Conservation (phyloP, 2,113 vertebrate species). For the Tragelaphus buxtoni region DNA sequence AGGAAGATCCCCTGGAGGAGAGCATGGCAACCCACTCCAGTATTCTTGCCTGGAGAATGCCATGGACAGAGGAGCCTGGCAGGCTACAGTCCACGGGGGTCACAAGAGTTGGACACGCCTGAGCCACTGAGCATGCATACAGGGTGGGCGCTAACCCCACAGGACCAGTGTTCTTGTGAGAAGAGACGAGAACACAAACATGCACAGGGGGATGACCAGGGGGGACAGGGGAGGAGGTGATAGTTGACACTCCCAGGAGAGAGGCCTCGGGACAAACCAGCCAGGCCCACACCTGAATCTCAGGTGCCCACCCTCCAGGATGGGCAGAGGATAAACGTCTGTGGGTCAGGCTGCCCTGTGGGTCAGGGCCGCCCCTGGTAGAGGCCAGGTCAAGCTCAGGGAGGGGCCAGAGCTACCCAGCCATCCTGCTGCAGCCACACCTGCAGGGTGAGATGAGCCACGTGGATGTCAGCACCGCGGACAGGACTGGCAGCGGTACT, state of each 20-base stretch:
- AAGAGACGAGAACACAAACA: background rate
- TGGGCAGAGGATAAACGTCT: fast-evolving
- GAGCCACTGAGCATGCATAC: background rate
- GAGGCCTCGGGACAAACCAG: background rate
- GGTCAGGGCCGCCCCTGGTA: fast-evolving
- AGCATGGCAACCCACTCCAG: background rate
- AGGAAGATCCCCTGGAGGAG: background rate
- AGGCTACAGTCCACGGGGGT: background rate
- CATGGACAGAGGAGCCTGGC: background rate
- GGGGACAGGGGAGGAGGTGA: background rate
- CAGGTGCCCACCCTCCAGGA: background rate
- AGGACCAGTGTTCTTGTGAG: background rate
- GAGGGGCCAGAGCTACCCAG: fast-evolving
- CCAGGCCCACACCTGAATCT: background rate
- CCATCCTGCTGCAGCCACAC: fast-evolving
- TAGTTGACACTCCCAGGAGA: fast-evolving
- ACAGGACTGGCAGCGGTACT: fast-evolving
- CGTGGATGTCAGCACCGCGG: fast-evolving
- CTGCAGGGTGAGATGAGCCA: fast-evolving
- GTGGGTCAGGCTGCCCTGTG: fast-evolving
- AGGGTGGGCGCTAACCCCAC: background rate
- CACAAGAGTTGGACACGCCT: background rate
- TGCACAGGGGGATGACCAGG: fast-evolving
- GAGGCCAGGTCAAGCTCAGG: background rate
- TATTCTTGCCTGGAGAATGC: background rate